Evolutionary conservation across 2,888 invertebrate genomes (phyloP).

Genomic region (Disparrhopalites patrizii): DNA sequence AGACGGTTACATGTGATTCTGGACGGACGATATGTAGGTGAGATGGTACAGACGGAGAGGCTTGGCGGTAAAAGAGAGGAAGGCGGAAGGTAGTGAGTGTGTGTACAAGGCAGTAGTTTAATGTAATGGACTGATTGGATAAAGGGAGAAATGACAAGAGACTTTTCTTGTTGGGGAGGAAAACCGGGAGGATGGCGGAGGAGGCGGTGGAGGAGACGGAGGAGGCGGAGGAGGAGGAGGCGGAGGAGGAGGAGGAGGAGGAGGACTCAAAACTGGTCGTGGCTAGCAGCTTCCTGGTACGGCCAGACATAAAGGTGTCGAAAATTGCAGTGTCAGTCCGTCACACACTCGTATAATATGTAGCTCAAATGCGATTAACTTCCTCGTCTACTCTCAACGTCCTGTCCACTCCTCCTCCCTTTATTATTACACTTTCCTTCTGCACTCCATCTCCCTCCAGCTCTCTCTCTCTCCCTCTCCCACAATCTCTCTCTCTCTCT

Average conservation of each 20-base stretch:
- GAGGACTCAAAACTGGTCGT: constrained; percentile 1
- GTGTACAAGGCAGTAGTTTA: no score
- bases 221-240: background rate
- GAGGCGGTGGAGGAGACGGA: constrained; percentile 1
- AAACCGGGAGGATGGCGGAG: no score
- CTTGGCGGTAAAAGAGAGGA: background rate
- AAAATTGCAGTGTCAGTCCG: constrained; percentile 23
- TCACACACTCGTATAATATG: background rate
- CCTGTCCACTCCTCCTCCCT: background rate
- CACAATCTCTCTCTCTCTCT: background rate
- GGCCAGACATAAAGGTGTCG: constrained; percentile 17
- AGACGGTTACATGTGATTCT: background rate
- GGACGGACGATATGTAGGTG: background rate
- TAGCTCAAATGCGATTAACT: constrained; percentile 1
- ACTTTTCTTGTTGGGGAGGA: constrained; percentile 22
- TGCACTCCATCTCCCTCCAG: background rate
- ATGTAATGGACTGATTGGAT: constrained; percentile 23
- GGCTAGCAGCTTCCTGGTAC: background rate
- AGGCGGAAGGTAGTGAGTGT: background rate
- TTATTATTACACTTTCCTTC: background rate
- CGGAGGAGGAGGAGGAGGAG: background rate
- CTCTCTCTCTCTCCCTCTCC: background rate
- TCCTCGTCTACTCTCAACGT: background rate
- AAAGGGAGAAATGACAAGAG: constrained; percentile 20
- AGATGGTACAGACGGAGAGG: background rate